Percentiles rank a stretch among this genome's conserved stretches.
Evolutionary conservation across 2,888 invertebrate genomes (phyloP).

Genomic region (Platycheirus rosarum): DNA sequence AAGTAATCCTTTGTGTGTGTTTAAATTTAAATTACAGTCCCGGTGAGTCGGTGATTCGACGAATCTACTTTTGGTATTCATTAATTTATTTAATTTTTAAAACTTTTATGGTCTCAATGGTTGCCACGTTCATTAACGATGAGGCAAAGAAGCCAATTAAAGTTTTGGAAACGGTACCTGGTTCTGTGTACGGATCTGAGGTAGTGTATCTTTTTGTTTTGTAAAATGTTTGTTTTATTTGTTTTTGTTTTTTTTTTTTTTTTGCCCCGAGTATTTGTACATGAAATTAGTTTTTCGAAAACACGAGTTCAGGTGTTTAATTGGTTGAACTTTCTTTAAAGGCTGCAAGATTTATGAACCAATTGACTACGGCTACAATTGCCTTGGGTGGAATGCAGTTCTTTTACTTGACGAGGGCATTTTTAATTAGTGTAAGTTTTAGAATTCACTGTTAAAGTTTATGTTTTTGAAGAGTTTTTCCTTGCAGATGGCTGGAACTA

Average conservation of each 20-base stretch:
- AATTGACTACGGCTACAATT: constrained; percentile 83
- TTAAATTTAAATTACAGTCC: constrained; percentile 76
- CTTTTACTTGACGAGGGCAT: constrained; percentile 84
- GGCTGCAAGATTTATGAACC: constrained; percentile 84
- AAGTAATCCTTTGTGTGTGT: background rate
- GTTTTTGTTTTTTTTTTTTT: background rate
- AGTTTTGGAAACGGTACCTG: constrained; percentile 83
- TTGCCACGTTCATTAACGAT: constrained; percentile 83
- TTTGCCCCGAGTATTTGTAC: background rate
- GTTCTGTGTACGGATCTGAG: constrained; percentile 82
- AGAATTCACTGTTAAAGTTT: background rate
- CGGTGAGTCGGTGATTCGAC: constrained; percentile 79
- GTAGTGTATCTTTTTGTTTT: constrained; percentile 76
- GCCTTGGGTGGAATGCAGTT: constrained; percentile 84
- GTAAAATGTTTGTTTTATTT: no score
- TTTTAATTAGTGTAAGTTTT: constrained; percentile 83
- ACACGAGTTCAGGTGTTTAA: no score
- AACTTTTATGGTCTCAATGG: constrained; percentile 83
- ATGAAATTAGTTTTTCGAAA: background rate
- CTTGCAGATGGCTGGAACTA: constrained; percentile 85
- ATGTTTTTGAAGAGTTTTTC: background rate
- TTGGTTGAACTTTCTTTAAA: constrained; percentile 75
- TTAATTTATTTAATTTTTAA: constrained; percentile 83
- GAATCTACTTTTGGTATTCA: constrained; percentile 83
- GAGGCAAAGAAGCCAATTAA: constrained; percentile 83